Evolutionary conservation across 2,113 vertebrate species (phyloP), one percentile per base, ranked within the genome.

Genomic region (Caretta caretta): DNA sequence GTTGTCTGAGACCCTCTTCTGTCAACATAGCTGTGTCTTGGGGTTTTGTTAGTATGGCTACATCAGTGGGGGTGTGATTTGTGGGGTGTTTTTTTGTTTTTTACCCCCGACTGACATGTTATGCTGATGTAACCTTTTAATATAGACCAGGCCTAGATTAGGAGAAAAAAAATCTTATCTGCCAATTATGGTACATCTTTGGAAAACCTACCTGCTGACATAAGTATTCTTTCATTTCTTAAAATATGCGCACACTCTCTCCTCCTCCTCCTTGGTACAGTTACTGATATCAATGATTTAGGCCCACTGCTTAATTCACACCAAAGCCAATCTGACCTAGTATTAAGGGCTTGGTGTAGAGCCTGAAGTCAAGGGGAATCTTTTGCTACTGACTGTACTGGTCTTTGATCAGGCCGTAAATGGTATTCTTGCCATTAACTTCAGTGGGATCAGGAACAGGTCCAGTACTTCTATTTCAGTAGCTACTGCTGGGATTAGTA

Each of bases 351-450:
- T 94, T 86, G 35, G 22, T 56, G 53, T 35, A 27, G 84, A 38
- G 46, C 50, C 17, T 92, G 92, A 87, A 85, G 53, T 53, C 0
- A 0, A 17, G 82, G 90, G 53, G 91, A 94, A 12, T 90, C 79
- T 92, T 94, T 86, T 38, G 35, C 35, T 8, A 38, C 65, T n/a
- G 65, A 69, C 8, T n/a, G 91, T 54, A 20, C 24, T 19, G 80
- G 88, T 90, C 92, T 93, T 93, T 89, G 91, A 56, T 84, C 11
- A 83, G 86, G 50, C 50, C 50, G 5, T n/a, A 72, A 72, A 72
- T 72, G 65, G 65, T 72, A 72, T 72, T 72, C n/a, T 72, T 72
- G 65, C 35, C n/a, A 72, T n/a, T 72, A 38, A 38, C 17, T 38
- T 69, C 35, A n/a, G 35, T 38, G 17, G 62, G 62, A 19, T 65